These are phyloP conservation scores for Ichneumon xanthorius DNA, from an alignment of 2,888 invertebrate species.

Conservation along the genomic window DNA sequence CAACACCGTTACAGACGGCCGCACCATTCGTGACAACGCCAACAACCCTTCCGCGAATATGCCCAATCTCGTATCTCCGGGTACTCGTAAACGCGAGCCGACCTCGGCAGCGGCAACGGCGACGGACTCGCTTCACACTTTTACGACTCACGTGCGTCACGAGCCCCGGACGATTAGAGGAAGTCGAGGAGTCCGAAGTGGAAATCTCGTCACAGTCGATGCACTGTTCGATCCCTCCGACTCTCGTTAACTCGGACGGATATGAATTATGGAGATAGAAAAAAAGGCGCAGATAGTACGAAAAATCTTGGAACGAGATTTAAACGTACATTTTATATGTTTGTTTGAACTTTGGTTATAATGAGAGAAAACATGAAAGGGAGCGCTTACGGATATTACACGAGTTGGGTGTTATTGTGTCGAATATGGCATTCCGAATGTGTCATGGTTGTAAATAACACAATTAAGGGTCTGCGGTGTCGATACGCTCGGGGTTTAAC, in stretches of 20 bases:
- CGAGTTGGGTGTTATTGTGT: conserved; percentile 69
- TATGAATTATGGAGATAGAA: conserved; percentile 29
- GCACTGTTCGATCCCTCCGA: conserved; percentile 35
- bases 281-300: neutral
- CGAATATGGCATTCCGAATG: conserved; percentile 74
- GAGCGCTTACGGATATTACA: neutral
- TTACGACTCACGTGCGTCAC: conserved; percentile 56
- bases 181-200: conserved; percentile 30
- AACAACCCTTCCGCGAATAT: conserved; percentile 82
- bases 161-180: conserved; percentile 39
- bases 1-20: conserved; percentile 31
- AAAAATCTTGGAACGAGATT: conserved; percentile 34
- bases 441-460: conserved; percentile 65
- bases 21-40: conserved; percentile 82
- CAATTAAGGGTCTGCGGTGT: conserved; percentile 79
- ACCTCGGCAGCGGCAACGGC: conserved; percentile 1
- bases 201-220: conserved; percentile 51
- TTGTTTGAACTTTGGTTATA: conserved; percentile 31
- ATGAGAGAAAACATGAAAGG: conserved; percentile 26
- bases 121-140: conserved; percentile 25
- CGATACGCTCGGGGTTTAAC: conserved; percentile 79
- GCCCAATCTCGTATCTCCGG: conserved; percentile 81
- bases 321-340: conserved; percentile 5
- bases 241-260: conserved; percentile 31
- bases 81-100: conserved; percentile 79